Conservation (phyloP, 2,888 invertebrate species). For the Acrocyrtus sp. region DNA sequence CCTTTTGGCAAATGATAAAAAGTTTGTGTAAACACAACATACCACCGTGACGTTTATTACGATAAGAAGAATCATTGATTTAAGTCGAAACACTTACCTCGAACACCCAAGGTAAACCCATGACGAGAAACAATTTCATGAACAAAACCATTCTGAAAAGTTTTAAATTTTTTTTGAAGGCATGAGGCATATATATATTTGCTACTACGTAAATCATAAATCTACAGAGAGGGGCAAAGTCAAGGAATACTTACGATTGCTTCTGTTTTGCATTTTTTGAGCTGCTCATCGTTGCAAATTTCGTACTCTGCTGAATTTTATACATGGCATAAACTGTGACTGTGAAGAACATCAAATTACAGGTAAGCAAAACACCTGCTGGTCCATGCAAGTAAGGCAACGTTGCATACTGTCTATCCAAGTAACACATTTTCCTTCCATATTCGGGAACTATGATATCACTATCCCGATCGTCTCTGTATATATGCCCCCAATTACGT, state of each 20-base stretch:
- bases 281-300: constrained; percentile 57
- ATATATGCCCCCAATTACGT: no score
- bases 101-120: constrained; percentile 62
- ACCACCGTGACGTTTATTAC: no score
- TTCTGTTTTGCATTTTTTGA: constrained; percentile 56
- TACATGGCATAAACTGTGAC: constrained; percentile 56
- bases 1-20: not conserved
- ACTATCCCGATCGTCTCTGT: constrained; percentile 58
- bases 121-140: constrained; percentile 58
- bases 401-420: constrained; percentile 54
- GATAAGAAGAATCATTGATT: no score
- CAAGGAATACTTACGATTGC: constrained; percentile 61
- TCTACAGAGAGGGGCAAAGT: no score
- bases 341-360: constrained; percentile 57
- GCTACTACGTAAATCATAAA: not conserved
- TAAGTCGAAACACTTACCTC: constrained; percentile 44
- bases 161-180: not conserved
- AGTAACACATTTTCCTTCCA: constrained; percentile 43
- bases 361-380: constrained; percentile 53
- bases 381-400: constrained; percentile 58
- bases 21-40: no score
- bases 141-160: constrained; percentile 55
- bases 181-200: not conserved
- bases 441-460: constrained; percentile 60
- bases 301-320: constrained; percentile 58